Percentiles rank a stretch among this genome's conserved stretches.
Conservation (phyloP, 2,797 vertebrate species). For the Oophaga sylvatica region DNA sequence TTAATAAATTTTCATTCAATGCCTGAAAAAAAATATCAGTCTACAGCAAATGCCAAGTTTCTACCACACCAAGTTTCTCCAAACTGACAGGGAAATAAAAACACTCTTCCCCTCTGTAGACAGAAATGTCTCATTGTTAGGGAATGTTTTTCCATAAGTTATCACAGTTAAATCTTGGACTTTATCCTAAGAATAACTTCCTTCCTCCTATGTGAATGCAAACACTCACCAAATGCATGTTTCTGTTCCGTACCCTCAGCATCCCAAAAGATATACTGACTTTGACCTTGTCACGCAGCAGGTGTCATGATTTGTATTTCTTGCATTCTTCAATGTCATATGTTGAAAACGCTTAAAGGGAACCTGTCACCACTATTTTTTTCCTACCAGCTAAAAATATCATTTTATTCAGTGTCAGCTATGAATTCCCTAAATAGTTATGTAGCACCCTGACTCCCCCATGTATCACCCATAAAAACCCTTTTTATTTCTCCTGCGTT, state of each 20-base stretch:
- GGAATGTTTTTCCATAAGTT: conserved; percentile 48
- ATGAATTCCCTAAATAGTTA: too few relatives aligned
- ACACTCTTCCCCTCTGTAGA: conserved; percentile 13
- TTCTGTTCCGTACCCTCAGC: neutral
- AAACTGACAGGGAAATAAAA: conserved; percentile 15
- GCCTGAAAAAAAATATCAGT: conserved; percentile 6
- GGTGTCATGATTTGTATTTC: neutral
- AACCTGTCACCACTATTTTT: too few relatives aligned
- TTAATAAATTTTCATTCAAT: neutral
- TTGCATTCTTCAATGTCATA: neutral
- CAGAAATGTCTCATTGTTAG: conserved; percentile 44
- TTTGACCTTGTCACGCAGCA: neutral
- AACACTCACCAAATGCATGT: conserved; percentile 24
- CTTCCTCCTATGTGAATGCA: conserved; percentile 43
- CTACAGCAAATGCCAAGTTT: conserved; percentile 24
- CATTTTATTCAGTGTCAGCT: too few relatives aligned
- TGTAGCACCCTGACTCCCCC: too few relatives aligned
- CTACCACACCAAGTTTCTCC: neutral
- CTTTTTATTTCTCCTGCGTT: too few relatives aligned
- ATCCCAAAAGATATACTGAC: neutral
- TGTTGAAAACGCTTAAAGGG: neutral
- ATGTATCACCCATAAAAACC: too few relatives aligned
- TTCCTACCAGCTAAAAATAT: too few relatives aligned
- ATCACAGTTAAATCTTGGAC: conserved; percentile 30
- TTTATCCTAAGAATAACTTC: conserved; percentile 59